Conservation (phyloP, 2,797 vertebrate species). For the Enteromius treurensis region DNA sequence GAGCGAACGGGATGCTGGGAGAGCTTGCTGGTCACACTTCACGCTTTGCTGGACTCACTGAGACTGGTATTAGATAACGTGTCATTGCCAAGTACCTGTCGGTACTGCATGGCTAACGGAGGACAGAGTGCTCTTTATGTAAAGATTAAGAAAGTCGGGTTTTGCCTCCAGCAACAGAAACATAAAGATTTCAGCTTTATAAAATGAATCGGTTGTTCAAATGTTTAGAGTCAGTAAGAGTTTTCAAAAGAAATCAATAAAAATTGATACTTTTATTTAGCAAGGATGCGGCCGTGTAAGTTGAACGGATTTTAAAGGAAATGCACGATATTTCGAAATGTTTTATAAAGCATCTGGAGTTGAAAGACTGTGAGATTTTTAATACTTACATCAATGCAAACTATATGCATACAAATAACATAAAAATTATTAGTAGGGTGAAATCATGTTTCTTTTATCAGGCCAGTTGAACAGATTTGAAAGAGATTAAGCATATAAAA, state of each 20-base stretch:
- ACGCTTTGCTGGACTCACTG: constrained; percentile 69
- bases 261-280: not conserved
- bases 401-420: not conserved
- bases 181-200: constrained; percentile 28
- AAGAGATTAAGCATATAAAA: constrained; percentile 11
- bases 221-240: not conserved
- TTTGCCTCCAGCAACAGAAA: constrained; percentile 37
- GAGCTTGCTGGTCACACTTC: constrained; percentile 72
- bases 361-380: not conserved
- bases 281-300: not conserved
- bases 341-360: not conserved
- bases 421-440: not conserved
- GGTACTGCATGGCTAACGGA: constrained; percentile 49
- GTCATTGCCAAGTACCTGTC: constrained; percentile 65
- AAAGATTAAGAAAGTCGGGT: constrained; percentile 34
- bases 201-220: not conserved
- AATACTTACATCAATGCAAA: not conserved
- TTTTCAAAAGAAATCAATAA: no score
- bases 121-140: constrained; percentile 52
- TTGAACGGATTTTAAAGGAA: not conserved
- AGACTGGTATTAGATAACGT: constrained; percentile 68
- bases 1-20: constrained; percentile 72
- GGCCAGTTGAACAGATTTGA: not conserved
- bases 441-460: constrained; percentile 4
- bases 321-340: not conserved